These are phyloP conservation scores for Tupiocoris notatus DNA, from an alignment of 2,888 invertebrate species.

Conservation along the genomic window DNA sequence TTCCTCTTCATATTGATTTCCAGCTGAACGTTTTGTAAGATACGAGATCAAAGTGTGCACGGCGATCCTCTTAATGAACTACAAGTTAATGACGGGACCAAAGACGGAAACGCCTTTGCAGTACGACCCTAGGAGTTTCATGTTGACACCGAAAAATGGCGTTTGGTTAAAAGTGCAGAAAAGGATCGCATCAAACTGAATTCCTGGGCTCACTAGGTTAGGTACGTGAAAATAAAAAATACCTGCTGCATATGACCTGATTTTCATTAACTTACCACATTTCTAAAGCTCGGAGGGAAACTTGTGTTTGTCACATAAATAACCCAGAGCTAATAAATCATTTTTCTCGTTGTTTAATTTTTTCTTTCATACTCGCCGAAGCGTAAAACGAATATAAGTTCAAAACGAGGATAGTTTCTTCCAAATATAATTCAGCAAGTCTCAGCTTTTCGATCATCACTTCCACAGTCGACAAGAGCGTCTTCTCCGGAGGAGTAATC, in stretches of 20 bases:
- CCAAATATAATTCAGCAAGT: slow-evolving; percentile 74
- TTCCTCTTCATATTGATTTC: no score
- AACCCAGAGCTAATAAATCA: no score
- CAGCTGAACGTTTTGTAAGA: slow-evolving; percentile 27
- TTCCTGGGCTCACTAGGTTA: no score
- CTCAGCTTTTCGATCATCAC: slow-evolving; percentile 73
- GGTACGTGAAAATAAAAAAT: no score
- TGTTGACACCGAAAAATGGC: slow-evolving; percentile 15
- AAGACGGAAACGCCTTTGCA: slow-evolving; percentile 3
- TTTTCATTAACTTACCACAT: no score
- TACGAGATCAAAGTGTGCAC: slow-evolving; percentile 11
- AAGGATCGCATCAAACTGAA: no score
- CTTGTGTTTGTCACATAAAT: no score
- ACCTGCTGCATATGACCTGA: no score
- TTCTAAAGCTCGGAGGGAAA: no score
- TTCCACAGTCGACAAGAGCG: slow-evolving; percentile 72
- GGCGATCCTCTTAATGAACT: slow-evolving; percentile 2
- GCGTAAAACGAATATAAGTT: slow-evolving; percentile 62
- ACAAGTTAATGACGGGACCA: not conserved
- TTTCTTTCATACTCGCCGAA: slow-evolving; percentile 40
- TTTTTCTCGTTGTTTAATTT: not conserved
- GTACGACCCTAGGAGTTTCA: not conserved
- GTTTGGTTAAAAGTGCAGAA: slow-evolving; percentile 13
- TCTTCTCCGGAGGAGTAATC: slow-evolving; percentile 79
- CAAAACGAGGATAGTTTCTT: slow-evolving; percentile 78